These are phyloP conservation scores for Altica lythri DNA, from an alignment of 2,888 invertebrate genomes.

Conservation along the genomic window DNA sequence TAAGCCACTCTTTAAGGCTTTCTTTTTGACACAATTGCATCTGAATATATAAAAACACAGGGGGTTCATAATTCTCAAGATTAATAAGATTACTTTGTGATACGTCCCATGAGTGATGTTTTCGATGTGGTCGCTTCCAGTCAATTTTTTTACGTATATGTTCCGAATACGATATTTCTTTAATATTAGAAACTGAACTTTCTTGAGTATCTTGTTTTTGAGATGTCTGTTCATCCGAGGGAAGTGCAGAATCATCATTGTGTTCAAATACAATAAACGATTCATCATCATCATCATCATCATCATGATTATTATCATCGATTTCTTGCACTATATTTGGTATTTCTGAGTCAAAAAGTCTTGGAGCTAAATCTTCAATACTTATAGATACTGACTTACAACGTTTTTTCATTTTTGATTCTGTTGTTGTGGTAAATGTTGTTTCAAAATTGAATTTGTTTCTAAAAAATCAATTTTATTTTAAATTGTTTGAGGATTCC, in stretches of 20 bases:
- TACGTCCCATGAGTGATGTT: slow-evolving; percentile 54
- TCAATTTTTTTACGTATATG: slow-evolving; percentile 43
- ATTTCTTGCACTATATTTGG: slow-evolving; percentile 24
- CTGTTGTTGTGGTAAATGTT: slow-evolving; percentile 22
- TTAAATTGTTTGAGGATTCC: neutral
- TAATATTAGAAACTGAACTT: neutral
- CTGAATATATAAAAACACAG: slow-evolving; percentile 89
- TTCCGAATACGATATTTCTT: slow-evolving; percentile 24
- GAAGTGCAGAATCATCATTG: neutral
- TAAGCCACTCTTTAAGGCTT: slow-evolving; percentile 91
- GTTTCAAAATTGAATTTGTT: slow-evolving; percentile 22
- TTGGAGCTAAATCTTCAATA: slow-evolving; percentile 36
- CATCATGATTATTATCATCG: slow-evolving; percentile 15
- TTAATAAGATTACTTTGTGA: slow-evolving; percentile 37
- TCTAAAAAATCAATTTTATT: slow-evolving; percentile 21
- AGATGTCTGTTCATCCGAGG: slow-evolving; percentile 3
- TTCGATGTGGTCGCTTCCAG: slow-evolving; percentile 48
- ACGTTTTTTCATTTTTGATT: slow-evolving; percentile 31
- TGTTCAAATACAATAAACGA: slow-evolving; percentile 45
- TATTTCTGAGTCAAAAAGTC: slow-evolving; percentile 24
- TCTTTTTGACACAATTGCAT: slow-evolving; percentile 94
- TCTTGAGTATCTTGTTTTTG: slow-evolving; percentile 12
- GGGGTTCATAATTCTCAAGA: slow-evolving; percentile 33
- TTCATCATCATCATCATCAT: slow-evolving; percentile 35
- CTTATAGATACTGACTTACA: slow-evolving; percentile 42